Conservation (phyloP, 2,797 vertebrate genomes). For the Sebastes nivosus region DNA sequence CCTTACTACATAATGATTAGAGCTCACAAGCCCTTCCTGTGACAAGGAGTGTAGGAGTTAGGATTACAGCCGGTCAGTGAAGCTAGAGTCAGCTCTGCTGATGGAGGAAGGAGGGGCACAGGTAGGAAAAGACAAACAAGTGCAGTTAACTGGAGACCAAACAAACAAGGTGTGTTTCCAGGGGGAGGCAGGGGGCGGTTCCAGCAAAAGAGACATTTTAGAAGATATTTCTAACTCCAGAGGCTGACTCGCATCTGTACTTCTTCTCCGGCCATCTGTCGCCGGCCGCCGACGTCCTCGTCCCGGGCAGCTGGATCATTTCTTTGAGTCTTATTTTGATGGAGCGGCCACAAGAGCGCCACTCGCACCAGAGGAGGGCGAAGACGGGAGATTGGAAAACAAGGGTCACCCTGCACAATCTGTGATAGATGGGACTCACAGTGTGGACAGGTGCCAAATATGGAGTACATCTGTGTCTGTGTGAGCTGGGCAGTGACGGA, state of each 20-base stretch:
- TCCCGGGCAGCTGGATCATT: constrained; percentile 56
- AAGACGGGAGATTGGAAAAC: constrained; percentile 24
- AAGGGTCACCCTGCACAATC: constrained; percentile 49
- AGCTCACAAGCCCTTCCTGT: constrained; percentile 84
- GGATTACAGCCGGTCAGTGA: constrained; percentile 79
- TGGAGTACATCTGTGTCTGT: constrained; percentile 40
- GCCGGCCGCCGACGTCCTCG: constrained; percentile 1
- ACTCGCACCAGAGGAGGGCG: constrained; percentile 18
- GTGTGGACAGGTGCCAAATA: constrained; percentile 31
- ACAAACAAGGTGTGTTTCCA: constrained; percentile 26
- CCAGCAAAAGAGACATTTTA: constrained; percentile 3
- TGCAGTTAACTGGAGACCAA: constrained; percentile 34
- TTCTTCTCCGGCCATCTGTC: constrained; percentile 59
- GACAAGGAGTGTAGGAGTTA: constrained; percentile 78
- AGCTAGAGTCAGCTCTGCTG: constrained; percentile 57
- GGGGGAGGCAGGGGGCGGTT: constrained; percentile 1
- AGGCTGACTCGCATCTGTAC: constrained; percentile 40
- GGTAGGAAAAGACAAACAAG: constrained; percentile 45
- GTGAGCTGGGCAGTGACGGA: not conserved
- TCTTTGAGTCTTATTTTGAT: constrained; percentile 48
- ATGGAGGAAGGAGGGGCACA: constrained; percentile 51
- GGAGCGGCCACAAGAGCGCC: constrained; percentile 40
- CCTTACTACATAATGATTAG: constrained; percentile 86
- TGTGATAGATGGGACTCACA: constrained; percentile 16
- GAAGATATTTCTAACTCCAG: constrained; percentile 46